Conservation (phyloP, 1,140 invertebrate species). For the Cheumatopsyche charites region DNA sequence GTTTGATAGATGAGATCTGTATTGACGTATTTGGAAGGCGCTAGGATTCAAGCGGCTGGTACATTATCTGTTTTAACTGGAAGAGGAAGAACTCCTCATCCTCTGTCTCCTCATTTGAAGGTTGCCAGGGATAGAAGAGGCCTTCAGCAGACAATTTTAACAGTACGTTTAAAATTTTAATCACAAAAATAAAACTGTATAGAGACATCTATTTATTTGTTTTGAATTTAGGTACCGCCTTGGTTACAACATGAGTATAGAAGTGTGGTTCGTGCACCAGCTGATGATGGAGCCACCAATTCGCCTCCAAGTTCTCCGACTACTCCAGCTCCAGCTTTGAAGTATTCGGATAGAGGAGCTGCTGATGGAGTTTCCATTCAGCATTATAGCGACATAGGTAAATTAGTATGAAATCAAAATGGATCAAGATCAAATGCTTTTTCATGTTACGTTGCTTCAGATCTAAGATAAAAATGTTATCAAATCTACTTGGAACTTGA, state of each 20-base stretch:
- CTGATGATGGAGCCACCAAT: conserved; percentile 10
- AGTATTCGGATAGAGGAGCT: conserved; percentile 69
- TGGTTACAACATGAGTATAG: conserved; percentile 73
- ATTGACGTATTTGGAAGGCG: conserved; percentile 89
- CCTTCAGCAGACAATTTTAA: conserved; percentile 83
- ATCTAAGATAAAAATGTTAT: background rate
- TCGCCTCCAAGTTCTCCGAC: conserved; percentile 27
- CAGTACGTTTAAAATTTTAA: conserved; percentile 59
- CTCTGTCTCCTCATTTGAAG: conserved; percentile 83
- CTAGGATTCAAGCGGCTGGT: conserved; percentile 84
- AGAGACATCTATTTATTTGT: background rate
- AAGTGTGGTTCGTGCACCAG: conserved; percentile 39
- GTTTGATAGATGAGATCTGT: conserved; percentile 91
- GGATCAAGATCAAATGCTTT: background rate
- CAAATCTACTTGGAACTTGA: background rate
- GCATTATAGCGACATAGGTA: conserved; percentile 78
- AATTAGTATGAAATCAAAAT: background rate
- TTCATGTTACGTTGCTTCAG: background rate
- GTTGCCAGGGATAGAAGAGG: conserved; percentile 89
- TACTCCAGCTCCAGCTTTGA: conserved; percentile 28
- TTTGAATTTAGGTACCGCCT: conserved; percentile 69
- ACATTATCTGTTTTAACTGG: conserved; percentile 82
- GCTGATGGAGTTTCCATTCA: conserved; percentile 84
- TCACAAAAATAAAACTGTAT: background rate
- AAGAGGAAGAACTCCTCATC: conserved; percentile 75